Conservation (phyloP, 2,113 vertebrate species). For the Vulpes lagopus region DNA sequence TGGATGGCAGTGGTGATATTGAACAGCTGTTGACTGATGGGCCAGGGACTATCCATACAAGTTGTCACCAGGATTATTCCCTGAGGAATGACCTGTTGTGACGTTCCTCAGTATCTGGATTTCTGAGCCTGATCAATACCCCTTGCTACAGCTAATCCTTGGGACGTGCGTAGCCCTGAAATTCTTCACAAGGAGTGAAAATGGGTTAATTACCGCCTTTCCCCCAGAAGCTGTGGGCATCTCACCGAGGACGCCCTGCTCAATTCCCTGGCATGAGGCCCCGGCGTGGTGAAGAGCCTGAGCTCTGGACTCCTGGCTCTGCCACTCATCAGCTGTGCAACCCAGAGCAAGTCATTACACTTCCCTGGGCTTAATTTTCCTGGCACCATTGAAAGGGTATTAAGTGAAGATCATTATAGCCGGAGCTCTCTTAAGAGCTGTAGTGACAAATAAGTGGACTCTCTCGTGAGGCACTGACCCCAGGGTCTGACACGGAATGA, state of each 20-base stretch:
- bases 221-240: neutral
- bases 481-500: neutral
- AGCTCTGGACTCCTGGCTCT: neutral
- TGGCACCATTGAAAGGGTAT: neutral
- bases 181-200: neutral
- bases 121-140: neutral
- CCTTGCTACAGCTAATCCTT: neutral
- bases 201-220: neutral
- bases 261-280: neutral
- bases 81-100: neutral
- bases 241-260: neutral
- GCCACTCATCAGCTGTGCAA: neutral
- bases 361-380: neutral
- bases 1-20: neutral
- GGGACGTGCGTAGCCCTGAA: neutral
- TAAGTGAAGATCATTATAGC: neutral
- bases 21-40: neutral
- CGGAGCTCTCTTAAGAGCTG: neutral
- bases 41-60: neutral
- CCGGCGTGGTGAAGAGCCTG: neutral
- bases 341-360: neutral
- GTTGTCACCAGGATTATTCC: neutral
- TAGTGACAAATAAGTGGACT: neutral
- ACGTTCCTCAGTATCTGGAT: neutral
- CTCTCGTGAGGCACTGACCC: neutral